Conservation (phyloP, 2,113 vertebrate species). For the Stigmatopora argus region DNA sequence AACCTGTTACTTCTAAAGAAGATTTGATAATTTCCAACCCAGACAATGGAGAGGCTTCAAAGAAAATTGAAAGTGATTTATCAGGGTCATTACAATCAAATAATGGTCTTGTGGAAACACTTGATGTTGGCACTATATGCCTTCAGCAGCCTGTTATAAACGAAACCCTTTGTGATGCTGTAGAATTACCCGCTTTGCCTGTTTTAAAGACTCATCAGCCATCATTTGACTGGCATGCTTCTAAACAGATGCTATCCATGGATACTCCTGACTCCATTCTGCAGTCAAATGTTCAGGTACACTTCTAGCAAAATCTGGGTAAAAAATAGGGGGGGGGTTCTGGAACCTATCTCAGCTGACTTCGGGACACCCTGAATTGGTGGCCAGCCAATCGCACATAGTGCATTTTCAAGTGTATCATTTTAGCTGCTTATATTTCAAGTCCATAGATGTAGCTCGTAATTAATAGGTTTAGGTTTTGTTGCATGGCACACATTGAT, state of each 20-base stretch:
- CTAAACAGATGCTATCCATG: constrained; percentile 10
- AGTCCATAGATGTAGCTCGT: not conserved
- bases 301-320: not conserved
- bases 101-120: not conserved
- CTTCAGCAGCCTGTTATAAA: not conserved
- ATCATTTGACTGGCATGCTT: constrained; percentile 59
- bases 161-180: constrained; percentile 10
- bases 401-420: not conserved
- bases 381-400: not conserved
- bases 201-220: constrained; percentile 62
- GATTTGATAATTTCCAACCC: not conserved
- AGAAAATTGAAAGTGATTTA: not conserved
- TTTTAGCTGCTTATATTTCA: not conserved
- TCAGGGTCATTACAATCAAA: not conserved
- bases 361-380: too few species aligned
- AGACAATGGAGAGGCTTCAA: not conserved
- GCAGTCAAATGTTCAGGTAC: constrained; percentile 26
- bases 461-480: not conserved
- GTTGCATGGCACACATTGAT: too few species aligned
- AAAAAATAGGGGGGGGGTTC: not conserved
- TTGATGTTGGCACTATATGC: not conserved
- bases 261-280: not conserved
- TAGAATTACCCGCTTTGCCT: constrained; percentile 52
- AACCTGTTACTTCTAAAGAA: not conserved
- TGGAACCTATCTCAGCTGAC: too few species aligned